These are phyloP conservation scores for Cettia cetti DNA, from an alignment of 2,113 vertebrate genomes.

Conservation along the genomic window DNA sequence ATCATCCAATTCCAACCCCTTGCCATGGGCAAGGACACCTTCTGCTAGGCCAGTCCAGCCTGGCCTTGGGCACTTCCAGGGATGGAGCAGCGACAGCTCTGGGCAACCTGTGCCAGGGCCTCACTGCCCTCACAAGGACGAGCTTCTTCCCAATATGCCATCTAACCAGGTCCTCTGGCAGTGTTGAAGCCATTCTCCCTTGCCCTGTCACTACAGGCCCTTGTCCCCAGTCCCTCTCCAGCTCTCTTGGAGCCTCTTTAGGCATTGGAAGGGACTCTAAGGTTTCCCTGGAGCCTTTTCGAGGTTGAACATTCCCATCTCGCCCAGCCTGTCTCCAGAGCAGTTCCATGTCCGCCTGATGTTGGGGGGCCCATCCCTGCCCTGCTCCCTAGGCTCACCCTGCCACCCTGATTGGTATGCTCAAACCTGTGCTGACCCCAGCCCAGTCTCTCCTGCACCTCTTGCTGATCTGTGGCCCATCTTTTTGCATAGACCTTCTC, in stretches of 20 bases:
- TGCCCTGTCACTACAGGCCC: not conserved
- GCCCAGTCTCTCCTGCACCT: not conserved
- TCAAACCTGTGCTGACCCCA: not conserved
- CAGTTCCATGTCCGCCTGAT: not conserved
- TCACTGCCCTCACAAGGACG: fast-evolving
- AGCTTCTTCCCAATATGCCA: not conserved
- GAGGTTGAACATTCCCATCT: not conserved
- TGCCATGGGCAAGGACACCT: not conserved
- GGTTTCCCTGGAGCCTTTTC: not conserved
- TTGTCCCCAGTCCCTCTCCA: not conserved
- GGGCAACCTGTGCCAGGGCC: not conserved
- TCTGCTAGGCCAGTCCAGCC: not conserved
- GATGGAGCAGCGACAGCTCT: not conserved
- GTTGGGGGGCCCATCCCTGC: not conserved
- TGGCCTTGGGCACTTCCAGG: not conserved
- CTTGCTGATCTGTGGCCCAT: not conserved
- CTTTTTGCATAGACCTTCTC: not conserved
- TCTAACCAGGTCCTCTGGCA: not conserved
- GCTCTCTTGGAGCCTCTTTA: not conserved
- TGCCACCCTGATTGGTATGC: not conserved
- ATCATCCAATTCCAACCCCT: not conserved
- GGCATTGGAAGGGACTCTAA: not conserved
- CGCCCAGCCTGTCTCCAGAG: not conserved
- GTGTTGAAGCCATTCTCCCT: not conserved
- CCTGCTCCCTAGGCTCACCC: not conserved